Base-by-base conservation (phyloP, 1,140 invertebrate genomes). In the Drosophila nikananu region DNA sequence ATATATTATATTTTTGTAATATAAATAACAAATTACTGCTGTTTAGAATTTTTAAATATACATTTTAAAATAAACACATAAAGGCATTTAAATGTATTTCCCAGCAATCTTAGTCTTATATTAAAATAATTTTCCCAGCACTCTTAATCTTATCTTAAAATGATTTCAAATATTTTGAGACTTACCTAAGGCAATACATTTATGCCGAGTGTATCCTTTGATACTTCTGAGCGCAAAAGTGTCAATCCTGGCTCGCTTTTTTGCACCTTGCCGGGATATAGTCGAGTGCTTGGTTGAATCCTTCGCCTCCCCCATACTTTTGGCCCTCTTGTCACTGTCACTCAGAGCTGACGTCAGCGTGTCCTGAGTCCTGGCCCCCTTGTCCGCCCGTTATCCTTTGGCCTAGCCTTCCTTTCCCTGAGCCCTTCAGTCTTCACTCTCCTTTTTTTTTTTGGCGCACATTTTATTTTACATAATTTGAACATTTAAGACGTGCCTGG, bases 401-500 rank as follows among this genome's bases (percentile, higher is more conserved):
- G 57, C 63, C 58, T 25, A 37, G 57, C 58, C 51, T 37, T 60
- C 30, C 13, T 37, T 55, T 17, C 19, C 52, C 52, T 35, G 25
- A 13, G 42, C 21, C 17, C 23, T 71, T 15, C 21, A 23, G 21
- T 25, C 44, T 25, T 21, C 21, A 21, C 49, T 57, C 27, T 27
- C n/a, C n/a, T n/a, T 17, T 17, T 49, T 51, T 57, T 63, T 54
- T 76, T 84, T 62, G 57, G 83, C 81, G 78, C 77, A 81, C 84
- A 87, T 82, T 90, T 91, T 91, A 90, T 90, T 90, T 90, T 86
- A 90, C 86, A 90, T 90, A 90, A 90, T 90, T 90, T 90, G 74
- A 86, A 90, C 86, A 90, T 90, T 90, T 90, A 90, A 90, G 86
- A 90, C 86, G 86, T 90, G 86, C 79, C 81, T 90, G 78, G 48